phyloP scores from a whole-genome alignment of 2,113 vertebrate species.

The Muscicapa adusta region DNA sequence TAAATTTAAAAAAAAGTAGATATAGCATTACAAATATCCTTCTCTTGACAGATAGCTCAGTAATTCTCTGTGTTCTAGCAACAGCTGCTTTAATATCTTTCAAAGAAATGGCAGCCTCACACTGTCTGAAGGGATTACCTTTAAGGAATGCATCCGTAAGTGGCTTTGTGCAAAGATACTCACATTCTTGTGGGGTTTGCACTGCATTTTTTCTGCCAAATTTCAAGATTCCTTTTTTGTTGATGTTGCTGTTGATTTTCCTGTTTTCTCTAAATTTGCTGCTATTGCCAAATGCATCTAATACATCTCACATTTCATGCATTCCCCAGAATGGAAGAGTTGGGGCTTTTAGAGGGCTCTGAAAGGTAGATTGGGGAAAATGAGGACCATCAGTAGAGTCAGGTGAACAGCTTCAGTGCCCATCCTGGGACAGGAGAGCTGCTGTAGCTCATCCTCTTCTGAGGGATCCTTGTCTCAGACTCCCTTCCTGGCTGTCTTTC shows the following conservation, averaged over 20 bases:
- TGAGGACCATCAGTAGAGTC: neutral
- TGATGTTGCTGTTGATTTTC: neutral
- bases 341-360: neutral
- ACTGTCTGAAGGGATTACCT: constrained; percentile 37
- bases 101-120: constrained; percentile 13
- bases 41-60: neutral
- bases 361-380: neutral
- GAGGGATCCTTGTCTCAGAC: neutral
- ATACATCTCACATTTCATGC: neutral
- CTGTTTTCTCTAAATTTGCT: neutral
- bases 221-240: neutral
- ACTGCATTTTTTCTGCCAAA: neutral
- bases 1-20: neutral
- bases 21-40: neutral
- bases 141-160: neutral
- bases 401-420: neutral
- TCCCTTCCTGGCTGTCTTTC: neutral
- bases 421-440: neutral
- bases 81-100: constrained; percentile 41
- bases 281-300: neutral
- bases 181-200: neutral
- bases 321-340: neutral
- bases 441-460: neutral
- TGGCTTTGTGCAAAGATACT: neutral
- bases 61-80: constrained; percentile 4